Base-by-base conservation (phyloP, 2,888 invertebrate genomes). In the Gerosis bhagava region DNA sequence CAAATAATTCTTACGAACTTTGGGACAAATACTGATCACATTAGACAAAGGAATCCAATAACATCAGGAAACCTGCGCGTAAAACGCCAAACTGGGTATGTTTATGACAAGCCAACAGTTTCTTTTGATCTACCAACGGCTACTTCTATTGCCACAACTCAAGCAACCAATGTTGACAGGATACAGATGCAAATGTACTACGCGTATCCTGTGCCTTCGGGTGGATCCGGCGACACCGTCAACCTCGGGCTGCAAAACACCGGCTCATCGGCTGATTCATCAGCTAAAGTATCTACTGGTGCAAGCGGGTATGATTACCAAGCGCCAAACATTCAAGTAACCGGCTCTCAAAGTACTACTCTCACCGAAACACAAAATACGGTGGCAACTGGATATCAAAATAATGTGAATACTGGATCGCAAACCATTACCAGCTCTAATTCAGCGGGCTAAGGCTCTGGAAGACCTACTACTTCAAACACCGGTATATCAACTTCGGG, bases 81-180 rank as follows among this genome's bases (percentile, higher is more conserved):
- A 34, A 74, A 70, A 54, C 77, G 87, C 2, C 83, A 88, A 67
- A 76, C 71, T 47, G 88, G 88, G 71, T 88, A 88, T 67, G 74
- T 80, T 64, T 88, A 88, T 56, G 67, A 83, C 45, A 78, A 64
- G 57, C 88, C 88, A 49, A 77, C 62, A 62, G 62, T 84, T 57
- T 70, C 84, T 41, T 87, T 88, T 62, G 75, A 80, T 61, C 65
- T 88, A 54, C 44, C 44, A 28, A 60, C 74, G 49, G 63, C 57
- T 58, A 62, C 69, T 41, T 60, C 67, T 24, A 60, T 64, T 56
- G 66, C 62, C 50, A 62, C 77, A 47, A 74, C 78, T 74, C 78
- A 77, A 75, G 77, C 74, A 56, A 66, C 77, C 49, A 76, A 63
- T 77, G 74, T 75, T 72, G 77, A 76, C 71, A 78, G 77, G 71